Evolutionary conservation across 2,113 vertebrate species (phyloP).

Genomic region (Chaetodon trifascialis): DNA sequence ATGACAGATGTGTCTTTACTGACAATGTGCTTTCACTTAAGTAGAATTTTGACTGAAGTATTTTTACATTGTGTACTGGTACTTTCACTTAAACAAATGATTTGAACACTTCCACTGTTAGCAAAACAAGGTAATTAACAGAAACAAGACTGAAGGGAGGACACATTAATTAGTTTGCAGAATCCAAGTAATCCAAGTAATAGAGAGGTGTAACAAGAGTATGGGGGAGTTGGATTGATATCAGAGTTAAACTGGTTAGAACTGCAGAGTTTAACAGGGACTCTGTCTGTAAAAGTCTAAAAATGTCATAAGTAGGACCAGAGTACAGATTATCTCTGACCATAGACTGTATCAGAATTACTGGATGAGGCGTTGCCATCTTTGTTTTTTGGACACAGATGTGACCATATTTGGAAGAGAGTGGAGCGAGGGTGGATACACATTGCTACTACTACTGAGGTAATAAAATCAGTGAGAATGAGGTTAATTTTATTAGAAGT

Average conservation of each 20-base stretch:
- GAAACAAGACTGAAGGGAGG: neutral
- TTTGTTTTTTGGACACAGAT: too few species aligned
- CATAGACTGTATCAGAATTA: too few species aligned
- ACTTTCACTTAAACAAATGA: neutral
- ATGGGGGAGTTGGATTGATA: neutral
- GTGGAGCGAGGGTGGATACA: too few species aligned
- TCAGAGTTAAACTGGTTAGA: constrained; percentile 4
- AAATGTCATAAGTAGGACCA: neutral
- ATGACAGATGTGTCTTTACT: neutral
- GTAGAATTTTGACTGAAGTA: neutral
- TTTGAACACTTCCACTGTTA: neutral
- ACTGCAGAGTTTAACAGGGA: neutral
- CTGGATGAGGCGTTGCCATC: too few species aligned
- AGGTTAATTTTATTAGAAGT: too few species aligned
- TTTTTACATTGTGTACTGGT: neutral
- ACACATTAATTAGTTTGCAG: constrained; percentile 3
- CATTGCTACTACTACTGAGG: too few species aligned
- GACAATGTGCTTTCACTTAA: neutral
- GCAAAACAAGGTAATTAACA: constrained; percentile 12
- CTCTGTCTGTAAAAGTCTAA: neutral
- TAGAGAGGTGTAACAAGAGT: neutral
- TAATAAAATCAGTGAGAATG: too few species aligned
- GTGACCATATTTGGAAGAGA: too few species aligned
- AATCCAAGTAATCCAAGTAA: constrained; percentile 18
- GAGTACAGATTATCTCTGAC: too few species aligned